Percentiles rank a stretch among this genome's conserved stretches.
Evolutionary conservation across 1,140 invertebrate genomes (phyloP).

Genomic region (Ylistrum balloti): DNA sequence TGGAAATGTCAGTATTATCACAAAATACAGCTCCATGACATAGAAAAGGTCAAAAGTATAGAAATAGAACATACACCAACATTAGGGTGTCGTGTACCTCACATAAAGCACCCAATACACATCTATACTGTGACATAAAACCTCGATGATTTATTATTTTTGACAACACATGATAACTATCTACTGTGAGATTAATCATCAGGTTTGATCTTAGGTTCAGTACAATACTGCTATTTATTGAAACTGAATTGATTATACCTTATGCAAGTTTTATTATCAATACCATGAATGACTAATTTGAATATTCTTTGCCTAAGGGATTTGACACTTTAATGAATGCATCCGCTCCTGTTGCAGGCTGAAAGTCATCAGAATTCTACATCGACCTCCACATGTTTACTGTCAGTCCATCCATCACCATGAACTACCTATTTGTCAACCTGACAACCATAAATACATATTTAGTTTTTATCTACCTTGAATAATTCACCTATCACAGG

Average conservation of each 20-base stretch:
- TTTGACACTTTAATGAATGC: neutral
- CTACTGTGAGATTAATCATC: no score
- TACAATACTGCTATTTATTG: neutral
- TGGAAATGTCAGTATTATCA: slow-evolving; percentile 17
- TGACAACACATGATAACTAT: no score
- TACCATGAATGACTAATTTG: neutral
- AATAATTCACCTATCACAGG: neutral
- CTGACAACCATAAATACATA: neutral
- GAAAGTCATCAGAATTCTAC: neutral
- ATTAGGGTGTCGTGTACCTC: neutral
- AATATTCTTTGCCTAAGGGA: neutral
- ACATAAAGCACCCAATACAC: no score
- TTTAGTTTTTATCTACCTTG: neutral
- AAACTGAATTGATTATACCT: neutral
- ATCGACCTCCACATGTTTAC: neutral
- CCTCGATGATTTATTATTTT: no score
- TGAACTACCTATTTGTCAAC: neutral
- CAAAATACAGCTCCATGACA: neutral
- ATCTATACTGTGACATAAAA: no score
- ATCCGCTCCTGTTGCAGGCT: neutral
- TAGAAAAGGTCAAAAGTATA: neutral
- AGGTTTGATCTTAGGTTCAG: neutral
- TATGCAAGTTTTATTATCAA: neutral
- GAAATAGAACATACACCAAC: neutral
- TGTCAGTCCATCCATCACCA: neutral